Evolutionary conservation across 2,113 vertebrate species (phyloP).

Genomic region (Python bivittatus): DNA sequence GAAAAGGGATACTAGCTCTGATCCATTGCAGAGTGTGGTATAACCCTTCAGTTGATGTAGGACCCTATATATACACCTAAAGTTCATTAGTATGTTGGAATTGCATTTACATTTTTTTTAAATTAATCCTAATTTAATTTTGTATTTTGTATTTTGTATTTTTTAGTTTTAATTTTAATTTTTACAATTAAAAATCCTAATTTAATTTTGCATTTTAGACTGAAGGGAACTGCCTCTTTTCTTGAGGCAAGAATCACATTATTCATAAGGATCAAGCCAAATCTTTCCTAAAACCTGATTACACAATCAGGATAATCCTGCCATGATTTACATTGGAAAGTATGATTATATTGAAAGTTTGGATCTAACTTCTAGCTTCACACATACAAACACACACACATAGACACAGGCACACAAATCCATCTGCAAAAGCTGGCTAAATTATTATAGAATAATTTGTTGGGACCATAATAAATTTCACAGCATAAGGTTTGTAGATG

Average conservation of each 20-base stretch:
- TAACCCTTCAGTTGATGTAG: too few species aligned
- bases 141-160: too few species aligned
- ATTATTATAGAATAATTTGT: conserved; percentile 59
- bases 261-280: conserved; percentile 34
- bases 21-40: too few species aligned
- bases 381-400: background rate
- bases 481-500: conserved; percentile 54
- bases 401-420: background rate
- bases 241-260: background rate
- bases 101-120: background rate
- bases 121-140: conserved; percentile 39
- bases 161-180: too few species aligned
- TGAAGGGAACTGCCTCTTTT: background rate
- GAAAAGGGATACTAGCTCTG: too few species aligned
- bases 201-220: conserved; percentile 28
- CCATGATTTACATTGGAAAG: conserved; percentile 59
- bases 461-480: conserved; percentile 60
- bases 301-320: conserved; percentile 60
- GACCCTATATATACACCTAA: background rate
- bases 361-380: conserved; percentile 33
- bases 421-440: conserved; percentile 52
- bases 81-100: background rate
- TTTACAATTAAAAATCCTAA: conserved; percentile 24
- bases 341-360: conserved; percentile 43
- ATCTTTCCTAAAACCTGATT: conserved; percentile 42